Evolutionary conservation across 35 echinoderm and acorn worm species (phyloP).

Genomic region (Lytechinus pictus): DNA sequence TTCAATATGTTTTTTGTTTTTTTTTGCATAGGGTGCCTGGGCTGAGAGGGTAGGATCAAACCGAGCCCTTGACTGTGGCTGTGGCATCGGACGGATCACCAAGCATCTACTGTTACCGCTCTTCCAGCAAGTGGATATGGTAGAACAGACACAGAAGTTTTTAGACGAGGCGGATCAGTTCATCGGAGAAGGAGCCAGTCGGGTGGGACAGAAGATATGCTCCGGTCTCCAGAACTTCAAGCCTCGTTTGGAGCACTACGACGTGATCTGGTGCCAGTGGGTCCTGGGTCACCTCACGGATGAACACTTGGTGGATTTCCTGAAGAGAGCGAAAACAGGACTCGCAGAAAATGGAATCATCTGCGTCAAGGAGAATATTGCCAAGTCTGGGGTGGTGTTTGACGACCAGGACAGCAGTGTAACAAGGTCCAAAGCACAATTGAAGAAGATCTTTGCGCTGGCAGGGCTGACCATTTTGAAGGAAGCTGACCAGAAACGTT

Average conservation of each 20-base stretch:
- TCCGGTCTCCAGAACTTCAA: slow-evolving; percentile 81
- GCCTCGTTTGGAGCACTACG: slow-evolving; percentile 76
- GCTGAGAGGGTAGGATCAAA: slow-evolving; percentile 67
- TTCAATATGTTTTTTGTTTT: slow-evolving; percentile 13
- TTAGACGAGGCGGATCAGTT: slow-evolving; percentile 73
- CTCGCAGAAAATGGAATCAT: slow-evolving; percentile 81
- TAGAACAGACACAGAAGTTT: slow-evolving; percentile 87
- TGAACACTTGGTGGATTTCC: slow-evolving; percentile 82
- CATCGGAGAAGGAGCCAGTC: slow-evolving; percentile 55
- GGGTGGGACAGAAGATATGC: slow-evolving; percentile 76
- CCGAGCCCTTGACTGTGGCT: slow-evolving; percentile 91
- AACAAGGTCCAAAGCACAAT: slow-evolving; percentile 69
- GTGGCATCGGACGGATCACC: slow-evolving; percentile 87
- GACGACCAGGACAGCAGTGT: slow-evolving; percentile 98
- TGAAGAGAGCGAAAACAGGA: slow-evolving; percentile 78
- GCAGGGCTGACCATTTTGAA: slow-evolving; percentile 77
- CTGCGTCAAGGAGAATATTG: slow-evolving; percentile 91
- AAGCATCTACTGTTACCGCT: slow-evolving; percentile 85
- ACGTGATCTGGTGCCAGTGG: slow-evolving; percentile 98
- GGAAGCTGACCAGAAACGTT: slow-evolving; percentile 74
- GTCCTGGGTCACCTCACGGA: slow-evolving; percentile 91
- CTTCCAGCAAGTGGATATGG: slow-evolving; percentile 84
- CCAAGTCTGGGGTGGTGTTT: slow-evolving; percentile 70
- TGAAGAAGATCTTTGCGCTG: slow-evolving; percentile 71
- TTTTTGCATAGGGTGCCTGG: slow-evolving; percentile 72